Percentiles rank a stretch among this genome's conserved stretches.
Conservation (phyloP, 2,797 vertebrate genomes). For the Ispidina picta region DNA sequence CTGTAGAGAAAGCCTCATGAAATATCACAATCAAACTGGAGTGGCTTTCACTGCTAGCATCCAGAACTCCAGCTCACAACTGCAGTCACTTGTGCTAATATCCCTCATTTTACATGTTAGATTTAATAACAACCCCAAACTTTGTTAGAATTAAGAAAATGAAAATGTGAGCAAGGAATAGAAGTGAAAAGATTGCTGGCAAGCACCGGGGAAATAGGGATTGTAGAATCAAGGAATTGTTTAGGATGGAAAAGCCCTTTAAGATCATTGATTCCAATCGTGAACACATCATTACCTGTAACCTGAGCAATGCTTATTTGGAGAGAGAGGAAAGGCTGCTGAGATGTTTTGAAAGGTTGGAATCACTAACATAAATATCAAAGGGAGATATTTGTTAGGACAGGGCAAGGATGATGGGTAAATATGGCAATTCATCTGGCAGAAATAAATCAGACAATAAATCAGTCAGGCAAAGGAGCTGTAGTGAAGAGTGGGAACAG, state of each 20-base stretch:
- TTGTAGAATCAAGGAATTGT: not conserved
- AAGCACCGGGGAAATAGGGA: not conserved
- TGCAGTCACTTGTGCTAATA: not conserved
- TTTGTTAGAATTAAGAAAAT: not conserved
- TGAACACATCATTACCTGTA: not conserved
- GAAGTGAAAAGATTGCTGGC: not conserved
- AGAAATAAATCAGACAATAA: not conserved
- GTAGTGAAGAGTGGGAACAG: constrained; percentile 10
- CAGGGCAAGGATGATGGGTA: not conserved
- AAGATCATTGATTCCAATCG: not conserved
- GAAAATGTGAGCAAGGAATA: not conserved
- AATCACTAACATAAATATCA: not conserved
- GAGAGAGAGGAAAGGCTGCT: not conserved
- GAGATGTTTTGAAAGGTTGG: not conserved
- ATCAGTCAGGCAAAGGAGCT: constrained; percentile 11
- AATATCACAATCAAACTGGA: not conserved
- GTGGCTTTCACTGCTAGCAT: not conserved
- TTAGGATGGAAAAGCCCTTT: not conserved
- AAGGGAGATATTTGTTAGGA: not conserved
- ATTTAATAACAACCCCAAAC: not conserved
- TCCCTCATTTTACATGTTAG: not conserved
- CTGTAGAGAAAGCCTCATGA: not conserved
- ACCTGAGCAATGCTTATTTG: not conserved
- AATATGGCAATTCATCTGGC: constrained; percentile 10
- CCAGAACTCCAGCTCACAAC: not conserved